Conservation (phyloP, 2,113 vertebrate species). For the Pholis gunnellus region DNA sequence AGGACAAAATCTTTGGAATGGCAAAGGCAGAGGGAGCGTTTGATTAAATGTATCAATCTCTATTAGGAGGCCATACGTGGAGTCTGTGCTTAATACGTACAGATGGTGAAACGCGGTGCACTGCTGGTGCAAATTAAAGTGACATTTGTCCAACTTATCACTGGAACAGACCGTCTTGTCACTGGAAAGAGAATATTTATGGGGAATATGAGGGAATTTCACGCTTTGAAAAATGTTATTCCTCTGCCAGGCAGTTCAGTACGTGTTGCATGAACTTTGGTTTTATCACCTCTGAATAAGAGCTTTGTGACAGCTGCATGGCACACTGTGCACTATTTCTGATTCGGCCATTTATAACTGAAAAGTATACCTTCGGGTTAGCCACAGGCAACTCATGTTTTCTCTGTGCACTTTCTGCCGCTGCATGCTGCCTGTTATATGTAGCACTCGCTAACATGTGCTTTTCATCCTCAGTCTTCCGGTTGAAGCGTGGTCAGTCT, state of each 20-base stretch:
- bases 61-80: conserved; percentile 36
- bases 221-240: conserved; percentile 50
- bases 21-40: conserved; percentile 67
- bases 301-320: conserved; percentile 66
- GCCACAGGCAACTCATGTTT: conserved; percentile 66
- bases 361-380: conserved; percentile 72
- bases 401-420: conserved; percentile 46
- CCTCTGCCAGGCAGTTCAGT: conserved; percentile 29
- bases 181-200: conserved; percentile 49
- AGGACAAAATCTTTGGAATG: conserved; percentile 67
- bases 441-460: conserved; percentile 22
- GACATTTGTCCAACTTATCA: conserved; percentile 62
- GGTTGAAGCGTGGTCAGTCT: conserved; percentile 7
- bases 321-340: conserved; percentile 60
- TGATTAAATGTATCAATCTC: conserved; percentile 84
- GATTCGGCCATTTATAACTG: conserved; percentile 72
- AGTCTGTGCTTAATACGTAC: conserved; percentile 42
- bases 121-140: conserved; percentile 66
- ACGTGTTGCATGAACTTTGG: conserved; percentile 55
- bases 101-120: conserved; percentile 51
- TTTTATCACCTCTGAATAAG: conserved; percentile 65
- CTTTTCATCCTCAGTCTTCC: conserved; percentile 33
- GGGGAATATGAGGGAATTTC: conserved; percentile 37
- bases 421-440: conserved; percentile 45
- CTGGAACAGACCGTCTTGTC: conserved; percentile 34